Conservation (phyloP, 2,113 vertebrate species). For the Gambusia holbrooki region DNA sequence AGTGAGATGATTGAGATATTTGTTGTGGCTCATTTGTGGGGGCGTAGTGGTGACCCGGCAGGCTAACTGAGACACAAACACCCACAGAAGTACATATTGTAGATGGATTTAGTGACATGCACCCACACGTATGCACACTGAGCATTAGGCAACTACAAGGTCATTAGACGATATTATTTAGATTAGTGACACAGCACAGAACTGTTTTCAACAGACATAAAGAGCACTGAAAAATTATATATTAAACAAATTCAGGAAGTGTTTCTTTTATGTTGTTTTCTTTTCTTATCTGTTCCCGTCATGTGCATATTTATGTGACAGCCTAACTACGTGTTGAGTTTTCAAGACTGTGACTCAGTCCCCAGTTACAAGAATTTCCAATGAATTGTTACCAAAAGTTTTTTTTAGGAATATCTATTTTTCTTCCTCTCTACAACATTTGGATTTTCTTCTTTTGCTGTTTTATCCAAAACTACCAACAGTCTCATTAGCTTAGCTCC, state of each 20-base stretch:
- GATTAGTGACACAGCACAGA: slow-evolving; percentile 37
- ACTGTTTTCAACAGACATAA: background rate
- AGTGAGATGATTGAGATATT: slow-evolving; percentile 68
- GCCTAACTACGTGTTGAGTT: background rate
- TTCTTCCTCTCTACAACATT: background rate
- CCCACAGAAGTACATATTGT: slow-evolving; percentile 6
- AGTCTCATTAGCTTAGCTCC: background rate
- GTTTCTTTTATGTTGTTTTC: slow-evolving; percentile 19
- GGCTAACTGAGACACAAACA: slow-evolving; percentile 31
- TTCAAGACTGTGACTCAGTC: slow-evolving; percentile 1
- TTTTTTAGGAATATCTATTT: background rate
- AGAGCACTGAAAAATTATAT: slow-evolving; percentile 4
- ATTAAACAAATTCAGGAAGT: slow-evolving; percentile 19
- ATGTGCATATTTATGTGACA: background rate
- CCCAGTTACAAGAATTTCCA: background rate
- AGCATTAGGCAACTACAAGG: slow-evolving; percentile 17
- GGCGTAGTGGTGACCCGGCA: slow-evolving; percentile 43
- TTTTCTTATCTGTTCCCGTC: slow-evolving; percentile 18
- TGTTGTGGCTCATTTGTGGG: slow-evolving; percentile 56
- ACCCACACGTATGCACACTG: slow-evolving; percentile 18
- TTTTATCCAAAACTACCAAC: background rate
- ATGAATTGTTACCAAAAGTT: background rate
- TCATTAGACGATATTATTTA: slow-evolving; percentile 35
- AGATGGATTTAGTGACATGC: slow-evolving; percentile 28
- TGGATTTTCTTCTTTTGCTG: background rate